These are phyloP conservation scores for Pantherophis guttatus DNA, from an alignment of 2,113 vertebrate species.

Conservation along the genomic window DNA sequence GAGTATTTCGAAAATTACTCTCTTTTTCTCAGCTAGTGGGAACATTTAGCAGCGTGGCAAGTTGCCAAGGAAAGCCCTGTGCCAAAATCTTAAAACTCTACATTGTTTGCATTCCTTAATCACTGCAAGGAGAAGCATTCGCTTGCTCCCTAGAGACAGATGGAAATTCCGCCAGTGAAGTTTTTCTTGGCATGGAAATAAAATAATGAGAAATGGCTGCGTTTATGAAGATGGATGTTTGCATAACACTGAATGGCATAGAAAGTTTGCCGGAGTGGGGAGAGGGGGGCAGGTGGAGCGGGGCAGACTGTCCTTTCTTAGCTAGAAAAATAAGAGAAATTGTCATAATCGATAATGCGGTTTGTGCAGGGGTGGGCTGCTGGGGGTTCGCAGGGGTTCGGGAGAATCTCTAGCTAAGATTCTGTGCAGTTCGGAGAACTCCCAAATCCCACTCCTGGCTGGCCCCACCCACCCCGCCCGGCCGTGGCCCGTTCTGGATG, in stretches of 20 bases:
- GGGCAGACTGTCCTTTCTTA: neutral
- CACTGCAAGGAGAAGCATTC: neutral
- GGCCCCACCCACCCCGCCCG: no score
- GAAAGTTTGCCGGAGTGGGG: fast-evolving
- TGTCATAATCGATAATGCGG: neutral
- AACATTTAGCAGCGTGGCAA: neutral
- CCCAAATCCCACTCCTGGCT: no score
- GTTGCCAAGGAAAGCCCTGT: neutral
- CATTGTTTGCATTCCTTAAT: slow-evolving; percentile 5
- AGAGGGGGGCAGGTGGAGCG: neutral
- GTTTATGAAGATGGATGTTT: neutral
- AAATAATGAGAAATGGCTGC: neutral
- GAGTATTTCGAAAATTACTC: neutral
- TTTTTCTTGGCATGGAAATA: neutral
- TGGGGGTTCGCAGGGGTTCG: no score
- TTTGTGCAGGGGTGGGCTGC: neutral
- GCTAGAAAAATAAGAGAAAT: neutral
- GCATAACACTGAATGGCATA: neutral
- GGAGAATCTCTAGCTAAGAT: no score
- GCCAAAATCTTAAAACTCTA: neutral
- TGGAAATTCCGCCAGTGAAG: neutral
- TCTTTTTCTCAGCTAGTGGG: neutral
- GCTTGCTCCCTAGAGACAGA: neutral
- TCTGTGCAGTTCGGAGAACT: no score
- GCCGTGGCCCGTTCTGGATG: no score